Evolutionary conservation across 1,140 invertebrate genomes (phyloP).

Genomic region (Heliconius himera): DNA sequence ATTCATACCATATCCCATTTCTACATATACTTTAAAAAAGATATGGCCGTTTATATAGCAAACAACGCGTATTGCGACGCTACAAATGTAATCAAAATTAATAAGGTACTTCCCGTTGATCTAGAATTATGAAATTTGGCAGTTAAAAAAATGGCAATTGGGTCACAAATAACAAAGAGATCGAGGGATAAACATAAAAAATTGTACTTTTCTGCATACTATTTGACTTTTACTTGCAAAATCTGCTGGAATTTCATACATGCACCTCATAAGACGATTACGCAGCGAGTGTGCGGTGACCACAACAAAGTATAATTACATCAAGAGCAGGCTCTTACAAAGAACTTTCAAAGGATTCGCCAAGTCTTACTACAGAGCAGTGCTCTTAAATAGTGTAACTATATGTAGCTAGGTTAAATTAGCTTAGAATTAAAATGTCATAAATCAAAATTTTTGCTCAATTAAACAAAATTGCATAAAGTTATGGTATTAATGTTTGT

Average conservation of each 20-base stretch:
- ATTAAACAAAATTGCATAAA: neutral
- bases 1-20: too few relatives aligned
- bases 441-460: neutral
- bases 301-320: neutral
- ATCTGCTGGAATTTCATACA: neutral
- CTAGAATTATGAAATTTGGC: too few relatives aligned
- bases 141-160: too few relatives aligned
- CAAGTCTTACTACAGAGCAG: neutral
- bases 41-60: too few relatives aligned
- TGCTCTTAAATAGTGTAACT: neutral
- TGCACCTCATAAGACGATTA: neutral
- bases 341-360: constrained; percentile 3
- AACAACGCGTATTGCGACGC: too few relatives aligned
- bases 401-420: neutral
- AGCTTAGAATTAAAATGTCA: neutral
- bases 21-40: too few relatives aligned
- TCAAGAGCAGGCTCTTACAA: constrained; percentile 2
- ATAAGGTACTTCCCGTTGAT: too few relatives aligned
- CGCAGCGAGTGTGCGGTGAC: constrained; percentile 2
- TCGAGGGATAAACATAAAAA: too few relatives aligned
- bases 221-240: too few relatives aligned
- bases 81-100: too few relatives aligned
- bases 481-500: neutral
- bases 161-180: too few relatives aligned
- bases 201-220: too few relatives aligned